Evolutionary conservation across 1,140 invertebrate genomes (phyloP).

Genomic region (Bombus pascuorum): DNA sequence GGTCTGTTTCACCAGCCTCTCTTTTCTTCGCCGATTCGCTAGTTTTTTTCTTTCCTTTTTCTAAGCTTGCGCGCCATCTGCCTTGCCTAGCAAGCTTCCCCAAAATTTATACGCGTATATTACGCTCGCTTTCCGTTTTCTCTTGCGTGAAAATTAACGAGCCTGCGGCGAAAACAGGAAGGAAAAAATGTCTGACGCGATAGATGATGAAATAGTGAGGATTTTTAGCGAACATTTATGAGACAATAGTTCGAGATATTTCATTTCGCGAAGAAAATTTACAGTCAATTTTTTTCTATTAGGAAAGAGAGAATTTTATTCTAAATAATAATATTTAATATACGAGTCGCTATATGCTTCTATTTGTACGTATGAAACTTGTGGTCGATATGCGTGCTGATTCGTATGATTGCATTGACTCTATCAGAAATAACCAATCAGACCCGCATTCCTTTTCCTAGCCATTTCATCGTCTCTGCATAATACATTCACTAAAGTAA

Average conservation of each 20-base stretch:
- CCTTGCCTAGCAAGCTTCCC: not conserved
- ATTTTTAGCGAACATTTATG: not conserved
- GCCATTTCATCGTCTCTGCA: too few species aligned
- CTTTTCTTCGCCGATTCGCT: not conserved
- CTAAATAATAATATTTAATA: too few species aligned
- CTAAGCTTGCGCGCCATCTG: not conserved
- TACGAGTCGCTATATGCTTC: too few species aligned
- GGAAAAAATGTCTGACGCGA: not conserved
- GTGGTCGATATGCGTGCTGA: too few species aligned
- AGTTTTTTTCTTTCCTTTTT: not conserved
- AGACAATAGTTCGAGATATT: not conserved
- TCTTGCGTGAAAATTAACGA: slow-evolving; percentile 7
- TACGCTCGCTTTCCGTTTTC: not conserved
- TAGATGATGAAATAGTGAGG: not conserved
- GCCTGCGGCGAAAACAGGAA: too few species aligned
- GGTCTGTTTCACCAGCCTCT: too few species aligned
- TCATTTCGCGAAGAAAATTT: not conserved
- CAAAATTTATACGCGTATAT: not conserved
- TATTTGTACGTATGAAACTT: too few species aligned
- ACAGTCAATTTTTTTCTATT: not conserved
- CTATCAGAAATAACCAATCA: too few species aligned
- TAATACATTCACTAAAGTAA: too few species aligned
- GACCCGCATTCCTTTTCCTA: too few species aligned
- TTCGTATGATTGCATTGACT: too few species aligned
- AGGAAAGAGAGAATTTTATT: too few species aligned